Percentiles rank a stretch among this genome's conserved stretches.
Evolutionary conservation across 2,113 vertebrate species (phyloP).

Genomic region (Solenodon paradoxus): DNA sequence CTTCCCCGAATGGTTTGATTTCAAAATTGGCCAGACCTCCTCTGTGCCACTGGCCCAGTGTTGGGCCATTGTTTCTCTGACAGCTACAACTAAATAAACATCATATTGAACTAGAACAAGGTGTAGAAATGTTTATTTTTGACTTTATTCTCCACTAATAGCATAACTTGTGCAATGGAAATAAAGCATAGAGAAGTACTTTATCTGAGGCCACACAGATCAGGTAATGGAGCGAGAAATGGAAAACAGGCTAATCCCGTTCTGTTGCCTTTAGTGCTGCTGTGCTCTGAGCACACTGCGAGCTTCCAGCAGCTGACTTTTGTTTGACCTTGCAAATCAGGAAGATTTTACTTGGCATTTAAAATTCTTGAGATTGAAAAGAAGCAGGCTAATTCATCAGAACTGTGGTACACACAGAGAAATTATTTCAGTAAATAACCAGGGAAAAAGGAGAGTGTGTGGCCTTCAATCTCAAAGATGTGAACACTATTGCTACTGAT

Average conservation of each 20-base stretch:
- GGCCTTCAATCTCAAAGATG: not conserved
- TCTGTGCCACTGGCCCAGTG: not conserved
- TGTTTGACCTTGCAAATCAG: not conserved
- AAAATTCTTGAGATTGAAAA: not conserved
- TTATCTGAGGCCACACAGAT: not conserved
- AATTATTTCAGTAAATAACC: conserved; percentile 1
- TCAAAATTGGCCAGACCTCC: not conserved
- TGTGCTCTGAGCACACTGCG: not conserved
- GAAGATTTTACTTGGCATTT: not conserved
- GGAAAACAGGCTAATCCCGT: not conserved
- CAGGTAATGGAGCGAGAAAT: not conserved
- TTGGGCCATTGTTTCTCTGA: conserved; percentile 44
- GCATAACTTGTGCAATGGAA: not conserved
- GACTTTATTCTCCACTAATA: conserved; percentile 1
- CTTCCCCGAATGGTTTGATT: not conserved
- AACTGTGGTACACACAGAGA: not conserved
- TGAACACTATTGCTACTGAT: not conserved
- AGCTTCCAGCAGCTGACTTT: not conserved
- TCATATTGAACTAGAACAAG: not conserved
- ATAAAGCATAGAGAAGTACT: not conserved
- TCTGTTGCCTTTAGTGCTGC: not conserved
- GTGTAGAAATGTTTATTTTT: conserved; percentile 27
- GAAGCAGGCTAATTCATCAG: not conserved
- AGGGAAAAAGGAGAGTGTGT: not conserved
- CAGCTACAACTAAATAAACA: conserved; percentile 52